Evolutionary conservation across 2,888 invertebrate genomes (phyloP).

Genomic region (Pseudococcus viburni): DNA sequence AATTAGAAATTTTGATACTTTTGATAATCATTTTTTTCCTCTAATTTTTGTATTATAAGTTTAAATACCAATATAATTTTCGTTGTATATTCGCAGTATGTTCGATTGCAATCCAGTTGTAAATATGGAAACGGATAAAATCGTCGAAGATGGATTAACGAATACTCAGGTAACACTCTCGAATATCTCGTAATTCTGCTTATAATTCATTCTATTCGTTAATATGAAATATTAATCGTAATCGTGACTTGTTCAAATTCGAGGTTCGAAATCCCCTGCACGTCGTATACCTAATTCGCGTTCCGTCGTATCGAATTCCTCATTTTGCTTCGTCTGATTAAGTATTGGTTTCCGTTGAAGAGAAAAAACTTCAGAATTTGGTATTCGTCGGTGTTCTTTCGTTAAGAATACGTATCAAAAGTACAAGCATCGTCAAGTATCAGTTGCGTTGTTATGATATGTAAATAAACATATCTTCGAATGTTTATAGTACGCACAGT

Average conservation of each 20-base stretch:
- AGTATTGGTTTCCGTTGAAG: neutral
- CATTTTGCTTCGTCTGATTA: neutral
- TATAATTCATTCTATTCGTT: neutral
- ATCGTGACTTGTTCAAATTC: neutral
- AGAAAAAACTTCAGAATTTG: neutral
- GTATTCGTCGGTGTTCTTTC: neutral
- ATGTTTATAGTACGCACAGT: constrained; percentile 33
- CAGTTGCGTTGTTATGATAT: constrained; percentile 1
- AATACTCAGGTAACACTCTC: constrained; percentile 76
- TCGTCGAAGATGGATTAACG: constrained; percentile 84
- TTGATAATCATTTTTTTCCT: constrained; percentile 49
- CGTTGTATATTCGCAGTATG: constrained; percentile 37
- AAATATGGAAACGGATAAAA: constrained; percentile 90
- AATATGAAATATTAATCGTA: neutral
- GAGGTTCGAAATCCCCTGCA: neutral
- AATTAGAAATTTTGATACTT: constrained; percentile 61
- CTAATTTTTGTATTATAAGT: constrained; percentile 45
- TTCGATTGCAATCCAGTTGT: constrained; percentile 54
- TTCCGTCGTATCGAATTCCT: neutral
- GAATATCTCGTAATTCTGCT: neutral
- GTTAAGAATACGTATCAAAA: neutral
- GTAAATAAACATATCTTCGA: constrained; percentile 49
- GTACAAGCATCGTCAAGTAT: neutral
- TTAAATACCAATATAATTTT: constrained; percentile 21
- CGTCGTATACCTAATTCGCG: neutral